Evolutionary conservation across 2,888 invertebrate genomes (phyloP).

Genomic region (Thymelicus sylvestris): DNA sequence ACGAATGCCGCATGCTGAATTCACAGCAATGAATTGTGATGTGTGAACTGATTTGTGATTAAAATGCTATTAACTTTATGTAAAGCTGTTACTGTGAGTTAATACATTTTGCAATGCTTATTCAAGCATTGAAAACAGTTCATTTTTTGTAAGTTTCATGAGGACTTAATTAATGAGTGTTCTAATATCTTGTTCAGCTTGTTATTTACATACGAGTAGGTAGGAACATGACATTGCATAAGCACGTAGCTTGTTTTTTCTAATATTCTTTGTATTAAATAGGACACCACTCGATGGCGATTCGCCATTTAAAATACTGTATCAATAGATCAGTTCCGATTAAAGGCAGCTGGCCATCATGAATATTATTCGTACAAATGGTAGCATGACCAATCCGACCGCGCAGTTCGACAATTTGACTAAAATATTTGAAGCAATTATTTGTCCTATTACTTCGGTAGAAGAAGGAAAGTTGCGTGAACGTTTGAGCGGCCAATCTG

Average conservation of each 20-base stretch:
- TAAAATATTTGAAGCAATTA: constrained; percentile 14
- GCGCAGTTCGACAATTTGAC: constrained; percentile 33
- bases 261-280: neutral
- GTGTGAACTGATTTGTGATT: constrained; percentile 2
- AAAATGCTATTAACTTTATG: neutral
- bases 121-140: neutral
- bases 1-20: constrained; percentile 7
- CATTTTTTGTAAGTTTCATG: neutral
- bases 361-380: constrained; percentile 51
- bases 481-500: constrained; percentile 46
- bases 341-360: constrained; percentile 71
- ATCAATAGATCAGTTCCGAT: constrained; percentile 66
- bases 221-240: neutral
- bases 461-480: constrained; percentile 46
- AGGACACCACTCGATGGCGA: constrained; percentile 27
- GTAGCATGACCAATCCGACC: constrained; percentile 48
- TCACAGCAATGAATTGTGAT: constrained; percentile 1
- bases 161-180: neutral
- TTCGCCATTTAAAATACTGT: constrained; percentile 54
- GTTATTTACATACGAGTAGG: neutral
- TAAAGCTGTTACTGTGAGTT: neutral
- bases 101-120: neutral
- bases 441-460: neutral
- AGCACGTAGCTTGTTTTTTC: neutral
- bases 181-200: neutral